A percentile compares a stretch with the other conserved stretches of the same genome.
These are phyloP conservation scores for Oreochromis tanganicae DNA, from an alignment of 2,113 vertebrate species.

Conservation along the genomic window DNA sequence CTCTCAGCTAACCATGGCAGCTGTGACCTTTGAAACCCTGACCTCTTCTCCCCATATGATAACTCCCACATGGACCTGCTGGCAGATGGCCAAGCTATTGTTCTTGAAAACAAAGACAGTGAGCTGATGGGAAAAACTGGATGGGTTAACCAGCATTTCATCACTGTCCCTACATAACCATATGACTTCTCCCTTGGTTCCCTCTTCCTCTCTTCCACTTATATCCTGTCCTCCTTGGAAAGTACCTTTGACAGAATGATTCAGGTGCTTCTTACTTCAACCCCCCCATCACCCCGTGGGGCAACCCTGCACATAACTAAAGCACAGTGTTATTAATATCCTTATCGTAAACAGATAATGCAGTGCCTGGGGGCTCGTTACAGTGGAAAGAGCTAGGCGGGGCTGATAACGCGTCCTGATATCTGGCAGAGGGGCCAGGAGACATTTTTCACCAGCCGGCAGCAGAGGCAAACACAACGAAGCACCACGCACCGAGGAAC, in stretches of 20 bases:
- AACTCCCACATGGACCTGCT: conserved; percentile 20
- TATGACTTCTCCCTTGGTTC: not conserved
- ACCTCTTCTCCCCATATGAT: not conserved
- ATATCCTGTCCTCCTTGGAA: conserved; percentile 5
- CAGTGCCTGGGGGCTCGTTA: conserved; percentile 63
- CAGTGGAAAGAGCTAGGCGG: conserved; percentile 38
- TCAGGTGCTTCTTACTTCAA: conserved; percentile 28
- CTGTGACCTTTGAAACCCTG: conserved; percentile 29
- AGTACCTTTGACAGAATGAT: conserved; percentile 53
- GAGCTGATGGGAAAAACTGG: conserved; percentile 2
- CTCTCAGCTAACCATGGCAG: conserved; percentile 29
- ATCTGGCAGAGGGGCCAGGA: conserved; percentile 43
- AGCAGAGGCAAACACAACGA: conserved; percentile 1
- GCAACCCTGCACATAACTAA: conserved; percentile 53
- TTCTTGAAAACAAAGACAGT: conserved; percentile 33
- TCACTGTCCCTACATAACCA: not conserved
- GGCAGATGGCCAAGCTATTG: conserved; percentile 54
- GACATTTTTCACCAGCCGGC: conserved; percentile 51
- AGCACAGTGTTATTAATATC: conserved; percentile 69
- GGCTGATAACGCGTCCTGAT: conserved; percentile 52
- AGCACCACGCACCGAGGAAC: not conserved
- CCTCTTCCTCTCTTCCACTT: not conserved
- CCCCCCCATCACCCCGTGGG: conserved; percentile 6
- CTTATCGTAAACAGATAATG: conserved; percentile 73
- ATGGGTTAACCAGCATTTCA: not conserved